A percentile compares a stretch with the other conserved stretches of the same genome.
Conservation (phyloP, 1,140 invertebrate species). For the Aphidius ervi region DNA sequence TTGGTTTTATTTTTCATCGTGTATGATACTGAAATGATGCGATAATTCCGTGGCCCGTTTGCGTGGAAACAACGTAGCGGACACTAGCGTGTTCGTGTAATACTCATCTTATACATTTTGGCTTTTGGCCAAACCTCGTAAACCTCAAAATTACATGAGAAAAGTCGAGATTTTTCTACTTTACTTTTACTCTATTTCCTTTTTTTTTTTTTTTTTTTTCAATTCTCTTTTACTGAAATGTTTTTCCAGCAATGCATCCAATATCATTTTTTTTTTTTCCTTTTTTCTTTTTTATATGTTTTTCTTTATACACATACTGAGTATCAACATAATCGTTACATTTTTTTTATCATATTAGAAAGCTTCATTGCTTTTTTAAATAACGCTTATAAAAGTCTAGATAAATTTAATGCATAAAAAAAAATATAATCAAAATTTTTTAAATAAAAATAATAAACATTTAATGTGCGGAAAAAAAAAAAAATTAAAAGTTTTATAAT, state of each 20-base stretch:
- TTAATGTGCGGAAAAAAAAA: no score
- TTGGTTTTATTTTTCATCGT: conserved; percentile 11
- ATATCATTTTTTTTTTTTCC: conserved; percentile 2
- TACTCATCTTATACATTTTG: conserved; percentile 35
- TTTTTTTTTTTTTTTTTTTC: conserved; percentile 1
- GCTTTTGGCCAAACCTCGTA: conserved; percentile 25
- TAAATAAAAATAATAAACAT: no score
- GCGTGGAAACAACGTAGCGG: conserved; percentile 37
- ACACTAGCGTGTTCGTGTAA: conserved; percentile 35
- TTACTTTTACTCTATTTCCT: not conserved
- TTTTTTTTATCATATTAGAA: no score
- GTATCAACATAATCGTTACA: no score
- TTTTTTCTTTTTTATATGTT: not conserved
- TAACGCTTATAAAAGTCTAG: no score
- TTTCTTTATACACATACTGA: not conserved
- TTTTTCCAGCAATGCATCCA: no score
- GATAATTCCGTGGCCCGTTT: conserved; percentile 39
- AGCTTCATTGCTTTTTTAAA: no score
- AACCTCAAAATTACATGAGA: conserved; percentile 26
- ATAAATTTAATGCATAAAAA: no score
- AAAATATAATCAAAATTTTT: no score
- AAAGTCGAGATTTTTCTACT: conserved; percentile 20
- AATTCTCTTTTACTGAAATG: no score
- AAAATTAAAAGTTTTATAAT: no score
- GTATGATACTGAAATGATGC: conserved; percentile 19